Evolutionary conservation across 2,888 invertebrate species (phyloP), one percentile per base, ranked within the genome.

Genomic region (Sarcophaga subvicina): DNA sequence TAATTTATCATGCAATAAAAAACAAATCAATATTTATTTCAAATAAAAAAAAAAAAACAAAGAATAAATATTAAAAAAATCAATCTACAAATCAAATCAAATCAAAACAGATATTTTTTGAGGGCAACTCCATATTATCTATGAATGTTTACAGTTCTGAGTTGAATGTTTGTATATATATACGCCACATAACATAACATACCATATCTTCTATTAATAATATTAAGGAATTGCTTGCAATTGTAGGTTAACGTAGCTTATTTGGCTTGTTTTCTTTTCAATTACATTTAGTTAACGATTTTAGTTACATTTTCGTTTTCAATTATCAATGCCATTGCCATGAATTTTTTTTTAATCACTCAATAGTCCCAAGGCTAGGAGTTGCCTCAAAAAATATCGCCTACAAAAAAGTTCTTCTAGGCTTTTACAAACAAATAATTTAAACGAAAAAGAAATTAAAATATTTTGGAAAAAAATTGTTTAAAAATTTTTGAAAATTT

Each of bases 351-450:
- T 27, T 59, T 71, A 22, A 54, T 27, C 17, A 54, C 69, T 47
- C 59, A 25, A 27, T 6, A 27, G 62, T 4, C 14, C 37, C 4
- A 45, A 45, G 10, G 91, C 89, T 89, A 89, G 86, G 75, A 93
- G 93, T 93, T 92, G 91, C 88, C 93, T 89, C 90, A 90, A 91
- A 92, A 93, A 93, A 93, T 93, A 93, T 93, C 84, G 27, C 72
- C 78, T 91, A 91, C 75, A 90, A 92, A 80, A 54, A 25, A 80
- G 92, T 90, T 93, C 93, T 93, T 93, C 93, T 93, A 93, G 92
- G 93, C 93, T 93, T 93, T 93, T 93, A 93, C 93, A 93, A 93
- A 93, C 93, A 93, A 92, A 91, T 71, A 37, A 79, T 71, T 71
- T 54, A 70, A 76, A 71, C 10, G 37, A 84, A 77, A 71, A 72